Base-by-base conservation (phyloP, 2,113 vertebrate species). In the Gobius niger region DNA sequence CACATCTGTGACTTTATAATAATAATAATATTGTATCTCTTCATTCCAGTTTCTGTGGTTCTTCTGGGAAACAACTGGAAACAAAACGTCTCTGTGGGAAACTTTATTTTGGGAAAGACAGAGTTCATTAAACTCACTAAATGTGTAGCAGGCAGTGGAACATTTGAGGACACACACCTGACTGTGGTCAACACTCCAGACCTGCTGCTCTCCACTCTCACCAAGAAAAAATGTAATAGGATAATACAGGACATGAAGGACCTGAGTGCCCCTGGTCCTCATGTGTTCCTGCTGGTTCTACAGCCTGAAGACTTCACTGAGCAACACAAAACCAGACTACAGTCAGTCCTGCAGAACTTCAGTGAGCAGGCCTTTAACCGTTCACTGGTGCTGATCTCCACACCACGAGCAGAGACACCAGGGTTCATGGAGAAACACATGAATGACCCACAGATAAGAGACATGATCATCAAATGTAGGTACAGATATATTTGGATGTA, bases 221-320 rank as follows among this genome's bases (percentile, higher is more conserved):
- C 1, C 24, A 24, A 24, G 24, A 3, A 24, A 24, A 3, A 24
- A 24, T 1, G 1, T 3, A 24, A 24, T 24, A 1, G 3, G 24
- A 24, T 24, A 24, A 24, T 24, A 24, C 24, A n/a, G n/a, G n/a
- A n/a, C n/a, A n/a, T n/a, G n/a, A n/a, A 24, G 24, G 68, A 42
- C 8, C 16, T 83, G 6, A 24, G 76, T 62, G 18, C 71, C 66
- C 83, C 76, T 8, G 81, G 84, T 44, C 81, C 81, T 18, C 75
- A 81, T 24, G 84, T 74, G 9, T 67, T 87, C 72, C 16, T 85
- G 10, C 18, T 84, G 52, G 76, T 88, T 47, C 6, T 83, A 8
- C 44, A 15, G 53, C 51, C 82, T 11, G 76, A 73, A 0, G 18
- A 72, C 2, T 69, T 84, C 16, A 56, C 53, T 56, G 24, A 56